These are phyloP conservation scores for Andrena flavipes DNA, from an alignment of 2,888 invertebrate genomes.

Conservation along the genomic window DNA sequence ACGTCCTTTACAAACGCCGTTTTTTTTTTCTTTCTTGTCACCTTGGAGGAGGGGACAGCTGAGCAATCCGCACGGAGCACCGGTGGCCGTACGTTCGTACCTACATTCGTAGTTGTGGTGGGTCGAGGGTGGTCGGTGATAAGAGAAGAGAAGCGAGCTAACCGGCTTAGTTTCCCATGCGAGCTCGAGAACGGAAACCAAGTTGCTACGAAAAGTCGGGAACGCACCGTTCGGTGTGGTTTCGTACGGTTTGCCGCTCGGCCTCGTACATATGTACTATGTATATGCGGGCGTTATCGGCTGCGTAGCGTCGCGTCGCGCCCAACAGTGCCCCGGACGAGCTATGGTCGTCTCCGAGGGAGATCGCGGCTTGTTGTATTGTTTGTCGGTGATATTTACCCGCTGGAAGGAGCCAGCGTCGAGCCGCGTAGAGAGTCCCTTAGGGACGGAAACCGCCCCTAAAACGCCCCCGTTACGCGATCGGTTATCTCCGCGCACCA, in stretches of 20 bases:
- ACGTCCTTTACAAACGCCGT: conserved; percentile 64
- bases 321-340: background rate
- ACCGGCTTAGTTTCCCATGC: conserved; percentile 77
- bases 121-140: conserved; percentile 66
- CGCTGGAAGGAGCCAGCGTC: conserved; percentile 14
- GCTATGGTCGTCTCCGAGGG: background rate
- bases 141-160: conserved; percentile 74
- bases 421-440: conserved; percentile 51
- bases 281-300: conserved; percentile 79
- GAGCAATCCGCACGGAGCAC: conserved; percentile 70
- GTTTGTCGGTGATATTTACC: conserved; percentile 23
- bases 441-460: conserved; percentile 75
- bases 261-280: conserved; percentile 1
- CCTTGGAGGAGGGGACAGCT: conserved; percentile 67
- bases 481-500: conserved; percentile 66
- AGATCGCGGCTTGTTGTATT: no score
- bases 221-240: background rate
- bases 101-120: conserved; percentile 13
- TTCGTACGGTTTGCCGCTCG: conserved; percentile 26
- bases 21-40: conserved; percentile 4
- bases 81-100: conserved; percentile 10
- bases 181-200: conserved; percentile 69
- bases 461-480: conserved; percentile 72
- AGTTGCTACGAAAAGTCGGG: conserved; percentile 23
- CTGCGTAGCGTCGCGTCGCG: background rate